These are phyloP conservation scores for Lysandra bellargus DNA, from an alignment of 2,888 invertebrate species.

Conservation along the genomic window DNA sequence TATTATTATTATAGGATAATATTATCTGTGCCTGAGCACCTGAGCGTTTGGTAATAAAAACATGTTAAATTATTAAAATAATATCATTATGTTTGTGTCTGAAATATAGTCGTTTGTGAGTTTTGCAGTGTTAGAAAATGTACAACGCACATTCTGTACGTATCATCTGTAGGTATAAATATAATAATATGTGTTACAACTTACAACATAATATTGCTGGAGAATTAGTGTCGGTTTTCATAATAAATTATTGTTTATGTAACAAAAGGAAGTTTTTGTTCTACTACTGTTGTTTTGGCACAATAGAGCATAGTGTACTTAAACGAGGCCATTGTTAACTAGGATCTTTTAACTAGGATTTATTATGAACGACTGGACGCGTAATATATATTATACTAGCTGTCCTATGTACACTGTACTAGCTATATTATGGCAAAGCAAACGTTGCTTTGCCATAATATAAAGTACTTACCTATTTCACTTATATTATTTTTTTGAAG, in stretches of 20 bases:
- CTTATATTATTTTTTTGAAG: too few relatives aligned
- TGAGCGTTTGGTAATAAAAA: neutral
- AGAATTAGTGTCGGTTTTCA: slow-evolving; percentile 14
- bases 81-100: neutral
- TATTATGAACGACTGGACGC: neutral
- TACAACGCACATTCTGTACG: slow-evolving; percentile 30
- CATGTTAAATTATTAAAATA: neutral
- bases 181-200: neutral
- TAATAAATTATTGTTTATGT: slow-evolving; percentile 28
- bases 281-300: neutral
- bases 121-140: neutral
- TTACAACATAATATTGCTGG: slow-evolving; percentile 4
- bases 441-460: too few relatives aligned
- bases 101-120: neutral
- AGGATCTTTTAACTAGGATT: too few relatives aligned
- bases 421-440: too few relatives aligned
- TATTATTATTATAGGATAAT: too few relatives aligned
- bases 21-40: neutral
- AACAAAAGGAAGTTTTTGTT: slow-evolving; percentile 33
- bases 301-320: neutral
- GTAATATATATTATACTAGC: too few relatives aligned
- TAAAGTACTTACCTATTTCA: too few relatives aligned
- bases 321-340: neutral
- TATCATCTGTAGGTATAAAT: slow-evolving; percentile 10
- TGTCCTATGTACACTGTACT: too few relatives aligned